Conservation (phyloP, 2,113 vertebrate genomes). For the Herpailurus yagouaroundi region DNA sequence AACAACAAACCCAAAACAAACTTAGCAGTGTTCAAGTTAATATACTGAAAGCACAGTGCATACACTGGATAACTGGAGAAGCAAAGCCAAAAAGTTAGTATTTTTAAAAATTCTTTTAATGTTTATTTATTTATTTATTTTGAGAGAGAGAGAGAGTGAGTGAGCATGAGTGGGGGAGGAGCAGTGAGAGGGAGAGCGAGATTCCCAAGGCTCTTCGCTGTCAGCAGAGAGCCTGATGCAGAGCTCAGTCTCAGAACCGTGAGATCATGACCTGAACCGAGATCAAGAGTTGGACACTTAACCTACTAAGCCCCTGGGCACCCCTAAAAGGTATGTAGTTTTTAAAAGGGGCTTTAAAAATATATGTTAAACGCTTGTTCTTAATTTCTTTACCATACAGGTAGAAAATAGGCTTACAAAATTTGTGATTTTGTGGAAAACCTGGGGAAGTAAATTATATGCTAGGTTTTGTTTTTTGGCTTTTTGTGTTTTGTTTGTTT, state of each 20-base stretch:
- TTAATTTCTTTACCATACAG: not conserved
- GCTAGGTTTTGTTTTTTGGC: not conserved
- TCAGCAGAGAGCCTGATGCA: too few species aligned
- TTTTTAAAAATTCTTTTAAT: not conserved
- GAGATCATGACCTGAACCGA: too few species aligned
- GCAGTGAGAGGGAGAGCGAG: too few species aligned
- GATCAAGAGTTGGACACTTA: too few species aligned
- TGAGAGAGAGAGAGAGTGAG: too few species aligned
- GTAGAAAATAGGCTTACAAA: not conserved
- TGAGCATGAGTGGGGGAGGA: too few species aligned
- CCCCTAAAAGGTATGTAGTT: not conserved
- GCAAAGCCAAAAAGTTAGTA: not conserved
- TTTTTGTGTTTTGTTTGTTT: not conserved
- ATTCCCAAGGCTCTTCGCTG: too few species aligned
- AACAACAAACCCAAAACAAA: not conserved
- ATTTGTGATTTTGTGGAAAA: not conserved
- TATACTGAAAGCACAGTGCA: not conserved
- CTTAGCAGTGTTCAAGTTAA: not conserved
- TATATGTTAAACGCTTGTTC: not conserved
- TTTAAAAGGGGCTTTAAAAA: not conserved
- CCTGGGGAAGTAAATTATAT: not conserved
- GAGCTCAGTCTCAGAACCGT: too few species aligned
- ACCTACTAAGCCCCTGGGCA: too few species aligned
- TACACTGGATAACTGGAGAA: not conserved
- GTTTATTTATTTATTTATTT: too few species aligned